Evolutionary conservation across 2,113 vertebrate genomes (phyloP).

Genomic region (Mohoua ochrocephala): DNA sequence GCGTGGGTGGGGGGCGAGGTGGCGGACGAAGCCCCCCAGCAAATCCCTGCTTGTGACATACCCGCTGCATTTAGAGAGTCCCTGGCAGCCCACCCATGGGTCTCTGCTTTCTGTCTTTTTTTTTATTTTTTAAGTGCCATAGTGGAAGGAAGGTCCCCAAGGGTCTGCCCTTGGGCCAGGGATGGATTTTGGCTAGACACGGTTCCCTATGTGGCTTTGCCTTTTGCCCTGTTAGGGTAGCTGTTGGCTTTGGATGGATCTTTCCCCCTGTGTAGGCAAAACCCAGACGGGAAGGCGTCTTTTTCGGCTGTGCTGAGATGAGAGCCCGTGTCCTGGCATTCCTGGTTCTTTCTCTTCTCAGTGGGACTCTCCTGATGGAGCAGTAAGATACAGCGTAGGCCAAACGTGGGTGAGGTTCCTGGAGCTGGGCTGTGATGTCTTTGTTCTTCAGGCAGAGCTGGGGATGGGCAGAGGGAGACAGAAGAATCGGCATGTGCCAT

Average conservation of each 20-base stretch:
- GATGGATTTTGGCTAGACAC: not conserved
- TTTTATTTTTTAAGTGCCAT: not conserved
- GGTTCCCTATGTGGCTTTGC: not conserved
- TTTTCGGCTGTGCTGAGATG: not conserved
- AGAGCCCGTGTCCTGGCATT: not conserved
- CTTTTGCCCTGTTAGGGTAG: not conserved
- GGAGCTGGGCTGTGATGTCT: slow-evolving; percentile 34
- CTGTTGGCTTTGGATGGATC: not conserved
- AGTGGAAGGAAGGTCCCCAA: not conserved
- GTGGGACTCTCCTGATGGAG: not conserved
- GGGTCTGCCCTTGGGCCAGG: not conserved
- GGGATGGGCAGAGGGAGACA: slow-evolving; percentile 11
- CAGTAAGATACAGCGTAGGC: not conserved
- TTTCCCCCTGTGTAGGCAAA: not conserved
- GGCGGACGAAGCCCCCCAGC: not conserved
- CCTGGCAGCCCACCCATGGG: not conserved
- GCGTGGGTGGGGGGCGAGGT: not conserved
- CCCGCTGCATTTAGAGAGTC: not conserved
- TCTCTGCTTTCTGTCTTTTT: not conserved
- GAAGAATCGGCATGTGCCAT: not conserved
- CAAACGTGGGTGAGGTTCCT: slow-evolving; percentile 14
- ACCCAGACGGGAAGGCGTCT: not conserved
- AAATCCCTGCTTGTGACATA: not conserved
- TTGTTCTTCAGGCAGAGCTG: slow-evolving; percentile 51
- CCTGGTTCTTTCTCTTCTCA: not conserved